These are phyloP conservation scores for Dreissena rostriformis DNA, from an alignment of 1,140 invertebrate species.

Conservation along the genomic window DNA sequence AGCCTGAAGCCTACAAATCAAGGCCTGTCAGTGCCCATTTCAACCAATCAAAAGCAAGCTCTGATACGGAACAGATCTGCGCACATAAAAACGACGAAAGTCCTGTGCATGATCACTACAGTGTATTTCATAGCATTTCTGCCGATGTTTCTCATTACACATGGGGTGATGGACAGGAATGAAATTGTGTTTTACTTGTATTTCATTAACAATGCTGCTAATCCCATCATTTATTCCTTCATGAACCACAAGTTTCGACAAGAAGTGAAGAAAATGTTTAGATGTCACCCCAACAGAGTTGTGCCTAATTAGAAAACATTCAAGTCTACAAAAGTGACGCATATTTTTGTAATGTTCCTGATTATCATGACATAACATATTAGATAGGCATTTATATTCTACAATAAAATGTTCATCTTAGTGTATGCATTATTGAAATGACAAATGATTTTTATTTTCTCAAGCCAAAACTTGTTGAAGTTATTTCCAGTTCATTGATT, in stretches of 20 bases:
- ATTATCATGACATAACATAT: too few relatives aligned
- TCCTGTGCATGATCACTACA: slow-evolving; percentile 70
- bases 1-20: neutral
- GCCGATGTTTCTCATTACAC: slow-evolving; percentile 70
- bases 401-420: too few relatives aligned
- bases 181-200: slow-evolving; percentile 74
- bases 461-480: too few relatives aligned
- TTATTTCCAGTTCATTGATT: too few relatives aligned
- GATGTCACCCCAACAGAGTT: slow-evolving; percentile 30
- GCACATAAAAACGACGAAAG: slow-evolving; percentile 72
- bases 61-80: slow-evolving; percentile 52
- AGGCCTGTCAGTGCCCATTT: neutral
- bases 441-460: too few relatives aligned
- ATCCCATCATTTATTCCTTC: slow-evolving; percentile 78
- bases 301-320: neutral
- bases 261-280: slow-evolving; percentile 66
- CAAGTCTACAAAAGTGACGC: too few relatives aligned
- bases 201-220: slow-evolving; percentile 78
- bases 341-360: too few relatives aligned
- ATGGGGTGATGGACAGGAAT: slow-evolving; percentile 55
- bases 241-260: slow-evolving; percentile 76
- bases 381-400: too few relatives aligned
- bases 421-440: too few relatives aligned
- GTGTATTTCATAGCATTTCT: slow-evolving; percentile 71
- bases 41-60: slow-evolving; percentile 23